Conservation (phyloP, 2,888 invertebrate genomes). For the Crematogaster levior region DNA sequence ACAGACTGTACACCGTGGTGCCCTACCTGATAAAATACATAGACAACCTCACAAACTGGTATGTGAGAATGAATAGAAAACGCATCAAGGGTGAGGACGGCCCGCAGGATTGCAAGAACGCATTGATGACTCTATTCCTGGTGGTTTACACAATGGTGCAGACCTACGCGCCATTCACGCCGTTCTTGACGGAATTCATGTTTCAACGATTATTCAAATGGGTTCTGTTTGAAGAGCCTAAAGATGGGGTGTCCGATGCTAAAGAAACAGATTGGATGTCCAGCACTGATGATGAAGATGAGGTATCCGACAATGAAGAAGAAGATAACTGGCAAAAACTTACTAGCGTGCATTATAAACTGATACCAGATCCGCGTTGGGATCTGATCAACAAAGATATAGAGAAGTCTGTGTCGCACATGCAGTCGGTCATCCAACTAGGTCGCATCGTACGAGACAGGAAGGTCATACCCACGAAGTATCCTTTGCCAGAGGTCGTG, state of each 20-base stretch:
- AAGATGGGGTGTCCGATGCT: neutral
- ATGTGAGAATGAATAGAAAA: conserved; percentile 98
- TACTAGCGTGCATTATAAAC: conserved; percentile 97
- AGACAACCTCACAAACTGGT: conserved; percentile 99
- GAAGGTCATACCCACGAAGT: conserved; percentile 97
- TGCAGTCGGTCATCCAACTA: conserved; percentile 98
- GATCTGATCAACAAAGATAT: conserved; percentile 93
- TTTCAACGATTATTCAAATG: conserved; percentile 94
- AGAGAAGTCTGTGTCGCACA: conserved; percentile 95
- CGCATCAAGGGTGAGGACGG: conserved; percentile 97
- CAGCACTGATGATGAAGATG: no score
- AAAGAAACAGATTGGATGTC: no score
- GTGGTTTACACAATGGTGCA: conserved; percentile 95
- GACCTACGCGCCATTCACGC: conserved; percentile 99
- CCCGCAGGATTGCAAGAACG: conserved; percentile 90
- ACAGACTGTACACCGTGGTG: conserved; percentile 97
- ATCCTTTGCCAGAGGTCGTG: conserved; percentile 98
- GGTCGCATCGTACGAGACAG: conserved; percentile 97
- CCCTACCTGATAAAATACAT: conserved; percentile 97
- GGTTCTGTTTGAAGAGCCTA: conserved; percentile 85
- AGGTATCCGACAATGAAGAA: no score
- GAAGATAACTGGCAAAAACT: neutral
- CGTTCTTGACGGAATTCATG: conserved; percentile 98
- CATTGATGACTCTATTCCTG: conserved; percentile 95
- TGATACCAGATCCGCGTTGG: conserved; percentile 92